phyloP scores from a whole-genome alignment of 2,888 invertebrate genomes.

The Aethes cnicana region DNA sequence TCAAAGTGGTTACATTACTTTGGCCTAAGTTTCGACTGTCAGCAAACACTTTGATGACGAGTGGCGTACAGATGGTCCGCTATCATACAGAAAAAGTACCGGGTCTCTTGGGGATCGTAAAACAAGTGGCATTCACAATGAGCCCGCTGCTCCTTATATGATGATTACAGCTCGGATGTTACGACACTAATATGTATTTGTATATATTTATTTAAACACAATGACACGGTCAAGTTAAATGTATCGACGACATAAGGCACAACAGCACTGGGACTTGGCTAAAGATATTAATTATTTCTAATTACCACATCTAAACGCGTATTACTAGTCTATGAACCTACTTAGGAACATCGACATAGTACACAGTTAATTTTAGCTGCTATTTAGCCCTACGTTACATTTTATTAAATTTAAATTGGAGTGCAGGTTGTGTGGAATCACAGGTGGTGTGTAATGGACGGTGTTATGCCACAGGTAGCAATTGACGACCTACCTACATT shows the following conservation, averaged over 20 bases:
- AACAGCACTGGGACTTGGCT: constrained; percentile 20
- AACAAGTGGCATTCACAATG: no score
- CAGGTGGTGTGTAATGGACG: constrained; percentile 14
- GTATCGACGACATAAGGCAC: constrained; percentile 24
- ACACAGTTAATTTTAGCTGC: neutral
- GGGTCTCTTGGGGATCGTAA: no score
- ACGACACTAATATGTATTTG: no score
- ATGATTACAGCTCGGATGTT: constrained; percentile 12
- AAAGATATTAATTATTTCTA: constrained; percentile 15
- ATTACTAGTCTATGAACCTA: constrained; percentile 14
- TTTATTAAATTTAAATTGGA: constrained; percentile 5
- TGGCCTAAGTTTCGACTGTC: no score
- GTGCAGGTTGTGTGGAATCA: no score
- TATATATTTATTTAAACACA: neutral
- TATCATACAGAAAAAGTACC: no score
- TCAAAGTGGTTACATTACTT: no score
- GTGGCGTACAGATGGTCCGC: no score
- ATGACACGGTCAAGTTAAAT: neutral
- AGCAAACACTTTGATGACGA: no score
- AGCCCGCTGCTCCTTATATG: constrained; percentile 29
- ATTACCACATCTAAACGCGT: constrained; percentile 13
- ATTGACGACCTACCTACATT: constrained; percentile 16
- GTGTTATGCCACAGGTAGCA: constrained; percentile 17
- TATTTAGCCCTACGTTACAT: constrained; percentile 1
- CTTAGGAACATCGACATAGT: constrained; percentile 18